Base-by-base conservation (phyloP, 2,113 vertebrate species). In the Procapra przewalskii region DNA sequence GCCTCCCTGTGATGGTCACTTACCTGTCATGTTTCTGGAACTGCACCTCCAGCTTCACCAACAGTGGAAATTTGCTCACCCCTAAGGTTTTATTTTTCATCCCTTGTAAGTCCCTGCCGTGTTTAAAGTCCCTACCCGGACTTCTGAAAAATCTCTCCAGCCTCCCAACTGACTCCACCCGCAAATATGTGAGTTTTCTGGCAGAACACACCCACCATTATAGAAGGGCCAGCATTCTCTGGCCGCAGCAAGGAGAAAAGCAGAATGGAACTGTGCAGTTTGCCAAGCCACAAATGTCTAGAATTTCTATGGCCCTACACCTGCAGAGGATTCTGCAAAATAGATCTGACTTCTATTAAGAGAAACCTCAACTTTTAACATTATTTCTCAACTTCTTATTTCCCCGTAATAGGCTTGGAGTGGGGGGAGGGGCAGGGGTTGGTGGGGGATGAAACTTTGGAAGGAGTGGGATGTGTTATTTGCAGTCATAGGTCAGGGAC, bases 181-280 rank as follows among this genome's bases (percentile, higher is more conserved):
- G 98, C 98, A 98, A 92, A 88, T 97, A 96, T 98, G 98, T 89
- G 97, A 96, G 96, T 90, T 98, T 98, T 96, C 93, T 82, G 88
- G 97, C 97, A 94, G 96, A 95, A 88, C 62, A 67, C 91, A 93
- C 91, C 94, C 83, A 86, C 97, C 95, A 71, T 98, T 96, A 87
- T 95, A 93, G 94, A 95, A 40, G 0, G 36, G 81, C 94, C 96
- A 52, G 95, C 83, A 60, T 97, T 83, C 95, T 97, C 96, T 97
- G 97, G 98, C 98, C 95, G 31, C 80, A 17, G 79, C 71, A 31
- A 90, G 95, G 91, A 98, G 97, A 97, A 97, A 97, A 98, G 97
- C 97, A 62, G 88, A 93, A 62, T 27, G 40, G 90, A 86, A 4
- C 33, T 43, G 5, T 5, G 21, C 25, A 6, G 50, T 48, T 71